Conservation (phyloP, 1,140 invertebrate species). For the Ceratina australensis region DNA sequence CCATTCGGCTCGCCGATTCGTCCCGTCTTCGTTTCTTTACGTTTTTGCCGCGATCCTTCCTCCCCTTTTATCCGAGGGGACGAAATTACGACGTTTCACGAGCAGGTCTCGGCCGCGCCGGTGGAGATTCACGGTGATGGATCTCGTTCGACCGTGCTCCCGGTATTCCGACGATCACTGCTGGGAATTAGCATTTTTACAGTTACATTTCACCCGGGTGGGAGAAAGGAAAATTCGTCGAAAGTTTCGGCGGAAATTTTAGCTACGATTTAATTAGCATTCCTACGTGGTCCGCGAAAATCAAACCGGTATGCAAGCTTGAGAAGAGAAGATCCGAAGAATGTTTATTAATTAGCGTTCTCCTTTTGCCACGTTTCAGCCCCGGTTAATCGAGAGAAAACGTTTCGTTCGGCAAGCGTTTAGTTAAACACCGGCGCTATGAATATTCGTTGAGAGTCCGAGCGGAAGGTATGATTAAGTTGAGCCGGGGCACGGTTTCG, state of each 20-base stretch:
- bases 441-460: constrained; percentile 60
- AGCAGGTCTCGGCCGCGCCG: neutral
- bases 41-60: neutral
- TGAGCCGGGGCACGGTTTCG: constrained; percentile 18
- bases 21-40: constrained; percentile 17
- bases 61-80: neutral
- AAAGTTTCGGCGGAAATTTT: constrained; percentile 68
- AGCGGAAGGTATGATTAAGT: constrained; percentile 50
- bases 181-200: constrained; percentile 19
- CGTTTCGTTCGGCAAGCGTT: too few relatives aligned
- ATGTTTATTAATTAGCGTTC: constrained; percentile 73
- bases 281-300: constrained; percentile 69
- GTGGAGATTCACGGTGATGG: neutral
- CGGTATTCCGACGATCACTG: neutral
- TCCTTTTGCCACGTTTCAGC: constrained; percentile 23
- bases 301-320: constrained; percentile 56
- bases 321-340: constrained; percentile 56
- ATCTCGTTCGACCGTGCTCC: neutral
- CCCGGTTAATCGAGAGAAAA: neutral
- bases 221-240: neutral
- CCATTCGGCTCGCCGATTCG: neutral
- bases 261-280: constrained; percentile 79
- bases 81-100: neutral
- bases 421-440: neutral
- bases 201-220: neutral